Conservation (phyloP, 92 coral and sea anemone species). For the Porites cylindrica region DNA sequence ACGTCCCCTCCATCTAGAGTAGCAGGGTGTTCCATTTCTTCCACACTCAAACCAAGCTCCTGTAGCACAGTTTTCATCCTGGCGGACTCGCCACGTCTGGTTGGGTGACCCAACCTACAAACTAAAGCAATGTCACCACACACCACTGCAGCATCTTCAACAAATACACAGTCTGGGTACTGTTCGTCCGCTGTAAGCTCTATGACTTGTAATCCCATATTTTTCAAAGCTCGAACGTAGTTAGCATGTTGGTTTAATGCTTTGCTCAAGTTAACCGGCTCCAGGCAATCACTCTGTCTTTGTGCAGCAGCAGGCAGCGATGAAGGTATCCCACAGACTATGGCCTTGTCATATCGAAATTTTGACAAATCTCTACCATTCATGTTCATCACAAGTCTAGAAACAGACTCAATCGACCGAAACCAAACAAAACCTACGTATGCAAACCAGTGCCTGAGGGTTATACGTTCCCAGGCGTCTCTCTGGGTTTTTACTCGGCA, state of each 20-base stretch:
- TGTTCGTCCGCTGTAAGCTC: constrained; percentile 80
- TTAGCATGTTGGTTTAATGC: constrained; percentile 74
- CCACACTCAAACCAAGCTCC: constrained; percentile 72
- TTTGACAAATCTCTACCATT: background rate
- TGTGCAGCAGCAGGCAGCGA: constrained; percentile 83
- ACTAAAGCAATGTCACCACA: constrained; percentile 82
- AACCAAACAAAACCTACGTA: too few species aligned
- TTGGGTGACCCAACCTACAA: constrained; percentile 74
- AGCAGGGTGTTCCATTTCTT: constrained; percentile 87
- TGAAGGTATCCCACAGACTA: constrained; percentile 84
- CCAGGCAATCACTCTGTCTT: constrained; percentile 65
- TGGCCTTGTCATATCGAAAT: constrained; percentile 83
- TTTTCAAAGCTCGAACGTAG: constrained; percentile 75
- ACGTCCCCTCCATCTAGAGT: constrained; percentile 96
- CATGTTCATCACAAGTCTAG: background rate
- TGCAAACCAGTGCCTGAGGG: too few species aligned
- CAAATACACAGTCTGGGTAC: constrained; percentile 93
- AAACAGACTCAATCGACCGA: too few species aligned
- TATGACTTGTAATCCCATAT: constrained; percentile 78
- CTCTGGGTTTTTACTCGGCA: too few species aligned
- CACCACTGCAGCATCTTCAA: constrained; percentile 92
- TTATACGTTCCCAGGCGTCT: too few species aligned
- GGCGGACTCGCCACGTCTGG: constrained; percentile 79
- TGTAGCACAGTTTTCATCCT: constrained; percentile 67
- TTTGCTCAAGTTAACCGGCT: constrained; percentile 71